Evolutionary conservation across 2,797 vertebrate genomes (phyloP).

Genomic region (Pseudopleuronectes americanus): DNA sequence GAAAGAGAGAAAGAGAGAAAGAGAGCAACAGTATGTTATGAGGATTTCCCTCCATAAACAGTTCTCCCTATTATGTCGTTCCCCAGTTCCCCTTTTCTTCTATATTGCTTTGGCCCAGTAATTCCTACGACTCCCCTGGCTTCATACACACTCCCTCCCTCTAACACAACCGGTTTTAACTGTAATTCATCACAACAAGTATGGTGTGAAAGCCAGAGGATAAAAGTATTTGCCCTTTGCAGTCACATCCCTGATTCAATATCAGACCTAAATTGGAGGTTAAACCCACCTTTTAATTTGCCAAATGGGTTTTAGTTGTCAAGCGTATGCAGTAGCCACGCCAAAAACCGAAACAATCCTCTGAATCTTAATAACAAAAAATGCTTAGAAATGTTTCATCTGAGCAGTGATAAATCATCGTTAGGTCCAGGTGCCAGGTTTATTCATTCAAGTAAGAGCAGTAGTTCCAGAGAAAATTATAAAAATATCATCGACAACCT

Average conservation of each 20-base stretch:
- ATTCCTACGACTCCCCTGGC: constrained; percentile 38
- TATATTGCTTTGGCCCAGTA: constrained; percentile 55
- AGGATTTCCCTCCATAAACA: constrained; percentile 70
- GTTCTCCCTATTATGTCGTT: constrained; percentile 31
- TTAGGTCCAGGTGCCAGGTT: neutral
- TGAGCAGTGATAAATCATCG: constrained; percentile 1
- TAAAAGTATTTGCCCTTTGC: constrained; percentile 13
- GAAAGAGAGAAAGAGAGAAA: neutral
- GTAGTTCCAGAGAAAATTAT: no score
- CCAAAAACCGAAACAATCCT: constrained; percentile 9
- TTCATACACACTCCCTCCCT: constrained; percentile 16
- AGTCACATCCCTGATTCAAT: constrained; percentile 13
- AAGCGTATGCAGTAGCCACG: neutral
- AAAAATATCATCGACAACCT: no score
- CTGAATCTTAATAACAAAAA: constrained; percentile 15
- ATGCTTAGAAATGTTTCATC: neutral
- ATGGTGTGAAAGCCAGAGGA: constrained; percentile 8
- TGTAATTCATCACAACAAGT: constrained; percentile 41
- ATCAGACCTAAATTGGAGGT: constrained; percentile 14
- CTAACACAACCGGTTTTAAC: constrained; percentile 27
- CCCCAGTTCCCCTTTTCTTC: constrained; percentile 42
- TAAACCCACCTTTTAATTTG: constrained; percentile 45
- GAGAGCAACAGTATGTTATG: constrained; percentile 11
- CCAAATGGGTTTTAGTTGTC: constrained; percentile 38
- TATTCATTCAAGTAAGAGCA: neutral